A percentile compares a stretch with the other conserved stretches of the same genome.
Conservation (phyloP, 2,797 vertebrate species). For the Coregonus sp. region DNA sequence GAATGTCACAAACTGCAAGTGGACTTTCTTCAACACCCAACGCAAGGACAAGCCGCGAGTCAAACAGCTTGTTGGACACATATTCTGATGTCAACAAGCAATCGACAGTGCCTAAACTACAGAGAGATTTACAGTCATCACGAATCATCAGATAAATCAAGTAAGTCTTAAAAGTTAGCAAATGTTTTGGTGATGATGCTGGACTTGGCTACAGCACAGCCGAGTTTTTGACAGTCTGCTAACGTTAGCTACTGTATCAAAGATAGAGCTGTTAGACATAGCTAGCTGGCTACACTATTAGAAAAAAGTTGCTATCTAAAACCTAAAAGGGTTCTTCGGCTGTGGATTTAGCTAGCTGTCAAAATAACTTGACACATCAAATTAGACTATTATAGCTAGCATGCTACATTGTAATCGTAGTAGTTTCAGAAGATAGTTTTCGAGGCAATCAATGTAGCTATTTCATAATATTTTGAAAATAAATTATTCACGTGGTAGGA, state of each 20-base stretch:
- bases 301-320: neutral
- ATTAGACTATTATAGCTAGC: too few species aligned
- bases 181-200: neutral
- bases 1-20: constrained; percentile 31
- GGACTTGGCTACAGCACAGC: constrained; percentile 25
- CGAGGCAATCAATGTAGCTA: neutral
- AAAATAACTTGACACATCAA: too few species aligned
- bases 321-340: neutral
- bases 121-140: constrained; percentile 43
- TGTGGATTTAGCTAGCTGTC: too few species aligned
- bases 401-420: too few species aligned
- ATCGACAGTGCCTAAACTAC: constrained; percentile 31
- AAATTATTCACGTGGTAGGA: neutral
- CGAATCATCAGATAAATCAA: constrained; percentile 48
- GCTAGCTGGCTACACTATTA: neutral
- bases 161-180: constrained; percentile 39
- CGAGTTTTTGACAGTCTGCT: neutral
- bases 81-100: constrained; percentile 58
- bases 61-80: constrained; percentile 3
- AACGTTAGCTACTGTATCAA: neutral
- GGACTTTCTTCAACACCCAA: constrained; percentile 28
- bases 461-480: neutral
- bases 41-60: constrained; percentile 3
- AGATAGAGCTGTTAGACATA: neutral
- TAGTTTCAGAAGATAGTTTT: neutral